Base-by-base conservation (phyloP, 2,113 vertebrate species). In the Leptocoma aspasia region DNA sequence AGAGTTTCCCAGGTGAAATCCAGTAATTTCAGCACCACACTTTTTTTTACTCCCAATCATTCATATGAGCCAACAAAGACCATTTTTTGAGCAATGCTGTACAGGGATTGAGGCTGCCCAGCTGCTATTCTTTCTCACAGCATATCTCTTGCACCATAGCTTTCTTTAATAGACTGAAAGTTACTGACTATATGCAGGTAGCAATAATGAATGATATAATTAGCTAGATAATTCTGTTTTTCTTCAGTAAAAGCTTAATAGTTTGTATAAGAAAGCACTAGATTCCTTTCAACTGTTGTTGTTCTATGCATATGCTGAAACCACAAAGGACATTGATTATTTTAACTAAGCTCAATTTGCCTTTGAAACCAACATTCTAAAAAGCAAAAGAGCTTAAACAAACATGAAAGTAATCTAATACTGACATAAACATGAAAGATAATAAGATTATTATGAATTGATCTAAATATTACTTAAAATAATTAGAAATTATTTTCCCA, bases 401-500 rank as follows among this genome's bases (percentile, higher is more conserved):
- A 99, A 99, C 98, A 99, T 98, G 98, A 98, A 98, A 97, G 97
- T 98, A 99, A 99, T 99, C 98, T 98, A 98, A 99, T 99, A 98
- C 97, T 94, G 97, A 98, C 97, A 98, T 98, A 97, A 98, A 98
- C 98, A 98, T 96, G 97, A 97, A 98, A 98, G 98, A 98, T 98
- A 98, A 98, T 98, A 92, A 97, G 98, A 98, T 99, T 99, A 98
- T 98, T 98, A 98, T 97, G 97, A 98, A 99, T 99, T 99, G 99
- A 99, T 99, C 98, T 98, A 97, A 97, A 98, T 98, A 98, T 98
- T 97, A 98, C 98, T 98, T 99, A 98, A 99, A 99, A 98, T 98
- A 99, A 99, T 99, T 99, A 99, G 97, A 98, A 99, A 99, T 98
- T 98, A 99, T 99, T 99, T 99, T 98, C 98, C 96, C 65, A 88